phyloP scores from a whole-genome alignment of 2,888 invertebrate species.

The Microctonus hyperodae region DNA sequence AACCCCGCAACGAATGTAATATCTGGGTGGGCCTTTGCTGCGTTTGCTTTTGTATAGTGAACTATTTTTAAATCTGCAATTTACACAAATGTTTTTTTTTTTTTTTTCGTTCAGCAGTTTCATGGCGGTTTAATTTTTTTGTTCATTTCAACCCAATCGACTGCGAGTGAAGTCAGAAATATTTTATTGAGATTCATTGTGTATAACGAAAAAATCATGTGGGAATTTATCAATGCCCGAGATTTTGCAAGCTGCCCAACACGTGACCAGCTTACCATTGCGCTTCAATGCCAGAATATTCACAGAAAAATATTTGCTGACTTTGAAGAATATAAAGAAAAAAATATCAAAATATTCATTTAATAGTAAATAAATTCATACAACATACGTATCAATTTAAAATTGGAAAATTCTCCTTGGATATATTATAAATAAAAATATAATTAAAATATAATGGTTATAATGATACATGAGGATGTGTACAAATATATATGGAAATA shows the following conservation, averaged over 20 bases:
- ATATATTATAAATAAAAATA: not conserved
- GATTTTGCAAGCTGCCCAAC: slow-evolving; percentile 19
- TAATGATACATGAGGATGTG: not conserved
- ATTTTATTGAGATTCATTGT: not conserved
- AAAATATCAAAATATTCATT: too few relatives aligned
- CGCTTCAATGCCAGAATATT: not conserved
- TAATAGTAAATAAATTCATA: too few relatives aligned
- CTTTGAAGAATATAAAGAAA: not conserved
- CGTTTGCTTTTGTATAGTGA: slow-evolving; percentile 24
- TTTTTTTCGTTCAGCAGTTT: not conserved
- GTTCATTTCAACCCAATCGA: not conserved
- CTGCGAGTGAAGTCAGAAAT: not conserved
- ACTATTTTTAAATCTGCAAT: not conserved
- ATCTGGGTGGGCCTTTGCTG: slow-evolving; percentile 51
- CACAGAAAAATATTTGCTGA: not conserved
- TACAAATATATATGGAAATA: too few relatives aligned
- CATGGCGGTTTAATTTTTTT: not conserved
- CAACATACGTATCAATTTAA: too few relatives aligned
- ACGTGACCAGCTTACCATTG: slow-evolving; percentile 10
- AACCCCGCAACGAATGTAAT: slow-evolving; percentile 49
- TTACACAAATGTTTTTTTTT: not conserved
- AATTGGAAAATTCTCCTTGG: not conserved
- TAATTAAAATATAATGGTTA: not conserved
- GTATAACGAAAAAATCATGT: not conserved
- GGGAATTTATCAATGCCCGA: slow-evolving; percentile 1